phyloP scores from a whole-genome alignment of 2,113 vertebrate genomes.

The Embiotoca jacksoni region DNA sequence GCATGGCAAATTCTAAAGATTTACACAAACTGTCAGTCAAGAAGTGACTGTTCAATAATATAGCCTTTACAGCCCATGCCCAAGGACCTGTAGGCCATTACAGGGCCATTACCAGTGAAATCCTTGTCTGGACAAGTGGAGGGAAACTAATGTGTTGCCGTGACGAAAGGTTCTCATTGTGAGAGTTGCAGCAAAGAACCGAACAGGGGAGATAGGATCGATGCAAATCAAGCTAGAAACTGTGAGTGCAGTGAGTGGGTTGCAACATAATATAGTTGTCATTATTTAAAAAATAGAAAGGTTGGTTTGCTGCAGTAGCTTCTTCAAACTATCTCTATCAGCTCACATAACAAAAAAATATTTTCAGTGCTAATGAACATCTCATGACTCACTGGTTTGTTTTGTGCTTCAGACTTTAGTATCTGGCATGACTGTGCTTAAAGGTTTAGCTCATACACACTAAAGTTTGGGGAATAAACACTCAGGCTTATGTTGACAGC shows the following conservation, averaged over 20 bases:
- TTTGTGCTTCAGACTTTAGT: conserved; percentile 6
- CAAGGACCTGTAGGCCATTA: conserved; percentile 70
- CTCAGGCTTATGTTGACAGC: conserved; percentile 48
- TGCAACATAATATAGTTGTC: background rate
- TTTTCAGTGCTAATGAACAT: conserved; percentile 28
- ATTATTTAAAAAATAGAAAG: conserved; percentile 26
- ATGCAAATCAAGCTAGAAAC: conserved; percentile 52
- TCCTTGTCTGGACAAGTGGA: conserved; percentile 69
- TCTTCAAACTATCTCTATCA: background rate
- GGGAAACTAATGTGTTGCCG: conserved; percentile 69
- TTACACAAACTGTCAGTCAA: conserved; percentile 67
- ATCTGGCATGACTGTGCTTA: conserved; percentile 25
- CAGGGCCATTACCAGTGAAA: conserved; percentile 71
- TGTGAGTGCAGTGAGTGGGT: conserved; percentile 4
- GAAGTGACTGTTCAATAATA: conserved; percentile 68
- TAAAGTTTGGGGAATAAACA: conserved; percentile 26
- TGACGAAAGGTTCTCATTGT: conserved; percentile 63
- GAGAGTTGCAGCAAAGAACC: conserved; percentile 39
- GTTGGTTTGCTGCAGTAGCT: conserved; percentile 13
- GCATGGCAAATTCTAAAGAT: conserved; percentile 55
- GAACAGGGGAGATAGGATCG: conserved; percentile 48
- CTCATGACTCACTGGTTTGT: background rate
- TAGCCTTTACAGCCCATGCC: conserved; percentile 57
- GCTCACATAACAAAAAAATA: conserved; percentile 22
- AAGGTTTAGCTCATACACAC: conserved; percentile 34